A percentile compares a stretch with the other conserved stretches of the same genome.
These are phyloP conservation scores for Cardinalis cardinalis DNA, from an alignment of 2,113 vertebrate genomes.

Conservation along the genomic window DNA sequence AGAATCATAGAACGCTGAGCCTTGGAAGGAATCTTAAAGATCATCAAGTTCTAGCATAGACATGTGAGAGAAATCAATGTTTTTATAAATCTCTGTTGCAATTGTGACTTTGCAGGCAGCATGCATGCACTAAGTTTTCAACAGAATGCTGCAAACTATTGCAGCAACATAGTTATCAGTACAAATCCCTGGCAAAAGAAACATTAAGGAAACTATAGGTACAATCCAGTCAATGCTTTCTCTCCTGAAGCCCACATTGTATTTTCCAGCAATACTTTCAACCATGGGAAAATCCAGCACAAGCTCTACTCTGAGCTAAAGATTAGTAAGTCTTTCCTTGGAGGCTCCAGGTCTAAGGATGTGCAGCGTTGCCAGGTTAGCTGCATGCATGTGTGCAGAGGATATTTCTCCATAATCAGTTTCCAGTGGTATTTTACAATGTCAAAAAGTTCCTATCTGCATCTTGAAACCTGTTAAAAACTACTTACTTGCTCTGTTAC, in stretches of 20 bases:
- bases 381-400: background rate
- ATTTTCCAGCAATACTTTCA: background rate
- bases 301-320: background rate
- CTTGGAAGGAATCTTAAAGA: background rate
- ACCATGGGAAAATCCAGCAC: background rate
- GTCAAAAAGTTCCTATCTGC: background rate
- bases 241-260: background rate
- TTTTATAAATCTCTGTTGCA: background rate
- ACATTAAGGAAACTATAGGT: background rate
- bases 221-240: background rate
- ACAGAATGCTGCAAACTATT: background rate
- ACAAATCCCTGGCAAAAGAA: background rate
- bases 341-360: background rate
- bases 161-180: background rate
- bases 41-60: background rate
- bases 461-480: background rate
- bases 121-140: background rate
- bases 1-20: background rate
- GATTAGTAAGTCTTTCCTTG: background rate
- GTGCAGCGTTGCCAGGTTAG: background rate
- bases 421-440: background rate
- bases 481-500: background rate
- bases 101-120: background rate
- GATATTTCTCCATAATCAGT: background rate
- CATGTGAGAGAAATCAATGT: background rate